These are phyloP conservation scores for Chelidonichthys spinosus DNA, from an alignment of 2,797 vertebrate genomes.

Conservation along the genomic window DNA sequence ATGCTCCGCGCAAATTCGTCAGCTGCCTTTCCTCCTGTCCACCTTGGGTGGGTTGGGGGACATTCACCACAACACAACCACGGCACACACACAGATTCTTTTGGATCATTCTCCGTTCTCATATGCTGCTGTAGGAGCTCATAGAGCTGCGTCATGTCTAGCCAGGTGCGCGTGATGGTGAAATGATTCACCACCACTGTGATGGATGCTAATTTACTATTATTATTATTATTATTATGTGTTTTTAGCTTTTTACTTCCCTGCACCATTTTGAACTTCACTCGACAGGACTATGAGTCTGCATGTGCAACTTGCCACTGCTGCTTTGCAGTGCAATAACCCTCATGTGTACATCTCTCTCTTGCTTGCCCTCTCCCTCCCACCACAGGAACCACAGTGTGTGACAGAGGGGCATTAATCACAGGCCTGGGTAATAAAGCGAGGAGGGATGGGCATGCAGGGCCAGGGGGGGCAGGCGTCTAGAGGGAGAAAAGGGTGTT, in stretches of 20 bases:
- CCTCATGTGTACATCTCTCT: slow-evolving; percentile 40
- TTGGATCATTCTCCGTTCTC: slow-evolving; percentile 28
- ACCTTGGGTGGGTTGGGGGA: slow-evolving; percentile 55
- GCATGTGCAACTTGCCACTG: slow-evolving; percentile 34
- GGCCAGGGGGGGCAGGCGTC: slow-evolving; percentile 70
- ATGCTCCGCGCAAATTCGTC: slow-evolving; percentile 71
- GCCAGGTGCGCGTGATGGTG: slow-evolving; percentile 36
- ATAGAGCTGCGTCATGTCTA: slow-evolving; percentile 36
- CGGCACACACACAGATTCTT: slow-evolving; percentile 32
- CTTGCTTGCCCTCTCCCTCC: slow-evolving; percentile 29
- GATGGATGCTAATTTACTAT: background rate
- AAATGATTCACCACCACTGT: slow-evolving; percentile 29
- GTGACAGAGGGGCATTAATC: slow-evolving; percentile 83
- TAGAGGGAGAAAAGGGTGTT: slow-evolving; percentile 75
- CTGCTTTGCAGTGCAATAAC: slow-evolving; percentile 33
- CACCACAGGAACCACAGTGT: slow-evolving; percentile 53
- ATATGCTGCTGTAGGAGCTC: slow-evolving; percentile 19
- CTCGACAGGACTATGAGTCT: background rate
- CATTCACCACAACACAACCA: slow-evolving; percentile 53
- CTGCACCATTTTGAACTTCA: slow-evolving; percentile 29
- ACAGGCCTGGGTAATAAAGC: slow-evolving; percentile 79
- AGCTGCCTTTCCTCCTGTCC: slow-evolving; percentile 81
- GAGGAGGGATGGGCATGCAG: slow-evolving; percentile 75
- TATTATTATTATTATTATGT: slow-evolving; percentile 12
- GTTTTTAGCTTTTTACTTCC: slow-evolving; percentile 21